Conservation (phyloP, 1,140 invertebrate species). For the Lysiphlebus fabarum region DNA sequence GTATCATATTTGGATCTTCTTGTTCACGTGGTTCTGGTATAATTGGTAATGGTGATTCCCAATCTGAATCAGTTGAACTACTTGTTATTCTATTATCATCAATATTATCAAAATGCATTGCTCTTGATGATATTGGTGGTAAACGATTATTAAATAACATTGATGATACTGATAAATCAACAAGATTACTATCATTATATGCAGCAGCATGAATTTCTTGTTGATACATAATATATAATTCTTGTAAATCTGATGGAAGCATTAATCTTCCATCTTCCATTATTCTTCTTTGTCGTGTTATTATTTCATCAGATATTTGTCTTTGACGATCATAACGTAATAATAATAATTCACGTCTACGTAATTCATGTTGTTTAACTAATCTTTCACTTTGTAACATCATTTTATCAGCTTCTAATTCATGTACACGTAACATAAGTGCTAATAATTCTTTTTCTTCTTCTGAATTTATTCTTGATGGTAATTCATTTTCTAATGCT, state of each 20-base stretch:
- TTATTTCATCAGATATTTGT: conserved; percentile 86
- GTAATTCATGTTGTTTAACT: conserved; percentile 79
- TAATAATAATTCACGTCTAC: conserved; percentile 77
- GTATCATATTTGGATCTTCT: conserved; percentile 34
- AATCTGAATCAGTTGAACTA: conserved; percentile 46
- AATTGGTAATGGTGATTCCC: conserved; percentile 43
- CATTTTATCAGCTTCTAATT: conserved; percentile 88
- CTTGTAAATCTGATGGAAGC: conserved; percentile 74
- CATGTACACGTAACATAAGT: conserved; percentile 82
- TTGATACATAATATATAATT: conserved; percentile 82
- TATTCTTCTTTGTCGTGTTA: conserved; percentile 79
- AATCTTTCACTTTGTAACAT: conserved; percentile 83
- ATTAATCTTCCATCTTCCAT: conserved; percentile 73
- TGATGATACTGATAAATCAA: conserved; percentile 33
- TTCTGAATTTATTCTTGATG: conserved; percentile 75
- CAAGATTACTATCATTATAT: conserved; percentile 59
- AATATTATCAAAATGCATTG: conserved; percentile 37
- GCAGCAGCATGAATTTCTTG: conserved; percentile 77
- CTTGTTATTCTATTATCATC: conserved; percentile 39
- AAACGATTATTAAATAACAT: conserved; percentile 38
- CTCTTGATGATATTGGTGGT: conserved; percentile 42
- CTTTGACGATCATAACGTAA: conserved; percentile 80
- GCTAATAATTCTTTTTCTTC: conserved; percentile 83
- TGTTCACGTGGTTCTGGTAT: conserved; percentile 41
- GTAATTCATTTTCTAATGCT: conserved; percentile 79